These are phyloP conservation scores for Eupithecia insigniata DNA, from an alignment of 2,888 invertebrate species.

Conservation along the genomic window DNA sequence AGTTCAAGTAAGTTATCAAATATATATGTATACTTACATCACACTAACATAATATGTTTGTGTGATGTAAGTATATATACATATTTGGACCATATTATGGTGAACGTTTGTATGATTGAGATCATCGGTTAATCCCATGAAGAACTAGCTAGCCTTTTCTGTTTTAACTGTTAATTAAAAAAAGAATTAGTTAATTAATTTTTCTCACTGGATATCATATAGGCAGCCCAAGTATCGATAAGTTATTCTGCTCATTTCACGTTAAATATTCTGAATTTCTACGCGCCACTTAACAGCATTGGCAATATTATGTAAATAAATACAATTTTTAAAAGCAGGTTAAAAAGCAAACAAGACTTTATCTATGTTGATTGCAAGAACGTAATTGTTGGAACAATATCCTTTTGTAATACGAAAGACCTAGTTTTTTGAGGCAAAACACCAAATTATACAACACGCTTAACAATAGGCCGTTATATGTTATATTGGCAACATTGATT, in stretches of 20 bases:
- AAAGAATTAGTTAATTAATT: not conserved
- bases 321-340: conserved; percentile 9
- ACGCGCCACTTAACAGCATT: conserved; percentile 1
- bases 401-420: conserved; percentile 79
- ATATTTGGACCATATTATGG: too few species aligned
- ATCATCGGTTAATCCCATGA: too few species aligned
- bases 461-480: conserved; percentile 66
- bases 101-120: not conserved
- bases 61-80: too few species aligned
- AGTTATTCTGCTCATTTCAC: not conserved
- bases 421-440: conserved; percentile 75
- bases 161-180: too few species aligned
- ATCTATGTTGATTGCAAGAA: conserved; percentile 78
- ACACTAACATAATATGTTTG: too few species aligned
- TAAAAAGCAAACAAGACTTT: conserved; percentile 55
- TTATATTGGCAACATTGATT: conserved; percentile 53
- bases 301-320: conserved; percentile 9
- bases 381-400: conserved; percentile 79
- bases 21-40: too few species aligned
- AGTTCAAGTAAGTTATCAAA: not conserved
- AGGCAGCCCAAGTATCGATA: not conserved
- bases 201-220: not conserved
- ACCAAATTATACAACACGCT: conserved; percentile 70
- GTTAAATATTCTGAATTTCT: not conserved
- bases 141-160: too few species aligned